Conservation (phyloP, 2,797 vertebrate genomes). For the Uromys caudimaculatus region DNA sequence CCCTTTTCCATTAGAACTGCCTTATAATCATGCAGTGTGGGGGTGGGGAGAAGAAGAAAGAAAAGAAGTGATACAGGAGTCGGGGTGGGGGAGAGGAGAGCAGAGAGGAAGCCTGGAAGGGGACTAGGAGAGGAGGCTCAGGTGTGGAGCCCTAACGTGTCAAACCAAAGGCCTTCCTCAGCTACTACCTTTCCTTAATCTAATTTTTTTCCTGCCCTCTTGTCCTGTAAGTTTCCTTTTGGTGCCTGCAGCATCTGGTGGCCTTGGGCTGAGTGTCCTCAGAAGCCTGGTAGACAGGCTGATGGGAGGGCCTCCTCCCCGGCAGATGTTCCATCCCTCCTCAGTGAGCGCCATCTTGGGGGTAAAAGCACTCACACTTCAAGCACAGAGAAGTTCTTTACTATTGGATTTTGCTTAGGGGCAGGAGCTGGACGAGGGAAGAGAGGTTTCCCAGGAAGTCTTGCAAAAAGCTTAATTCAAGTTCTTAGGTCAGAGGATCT, state of each 20-base stretch:
- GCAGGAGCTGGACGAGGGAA: background rate
- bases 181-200: background rate
- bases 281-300: background rate
- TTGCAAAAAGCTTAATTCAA: background rate
- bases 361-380: background rate
- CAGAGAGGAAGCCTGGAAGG: background rate
- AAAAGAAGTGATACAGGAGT: too few relatives aligned
- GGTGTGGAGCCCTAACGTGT: background rate
- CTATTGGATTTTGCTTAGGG: background rate
- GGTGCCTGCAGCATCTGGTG: background rate
- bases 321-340: too few relatives aligned
- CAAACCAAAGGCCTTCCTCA: background rate
- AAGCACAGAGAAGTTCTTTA: background rate
- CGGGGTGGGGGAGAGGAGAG: fast-evolving
- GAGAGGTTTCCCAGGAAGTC: background rate
- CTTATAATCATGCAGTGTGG: too few relatives aligned
- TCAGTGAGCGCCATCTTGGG: background rate
- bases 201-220: background rate
- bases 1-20: background rate
- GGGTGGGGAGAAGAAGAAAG: background rate
- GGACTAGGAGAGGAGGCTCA: background rate
- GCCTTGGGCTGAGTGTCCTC: background rate
- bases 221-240: background rate
- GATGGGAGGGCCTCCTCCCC: background rate
- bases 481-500: background rate